Evolutionary conservation across 2,113 vertebrate species (phyloP).

Genomic region (Ctenodactylus gundi): DNA sequence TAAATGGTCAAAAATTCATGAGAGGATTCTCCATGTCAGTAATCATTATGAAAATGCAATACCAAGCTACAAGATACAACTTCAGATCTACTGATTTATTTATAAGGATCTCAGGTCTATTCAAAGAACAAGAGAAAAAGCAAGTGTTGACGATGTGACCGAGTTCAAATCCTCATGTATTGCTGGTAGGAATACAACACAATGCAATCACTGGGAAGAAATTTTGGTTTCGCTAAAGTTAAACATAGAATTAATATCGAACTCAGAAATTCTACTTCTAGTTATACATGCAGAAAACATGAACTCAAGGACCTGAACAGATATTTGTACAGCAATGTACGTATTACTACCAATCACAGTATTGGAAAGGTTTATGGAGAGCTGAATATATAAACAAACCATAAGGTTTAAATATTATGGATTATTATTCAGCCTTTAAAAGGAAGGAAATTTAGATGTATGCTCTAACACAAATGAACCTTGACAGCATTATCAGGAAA

Average conservation of each 20-base stretch:
- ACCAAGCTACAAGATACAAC: not conserved
- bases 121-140: too few species aligned
- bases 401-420: too few species aligned
- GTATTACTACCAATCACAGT: too few species aligned
- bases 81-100: not conserved
- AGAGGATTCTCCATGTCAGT: not conserved
- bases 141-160: not conserved
- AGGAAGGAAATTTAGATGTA: too few species aligned
- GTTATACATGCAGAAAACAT: not conserved
- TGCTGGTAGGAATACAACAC: not conserved
- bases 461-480: not conserved
- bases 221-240: not conserved
- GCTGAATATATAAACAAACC: too few species aligned
- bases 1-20: not conserved
- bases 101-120: too few species aligned
- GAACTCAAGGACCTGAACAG: not conserved
- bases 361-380: too few species aligned
- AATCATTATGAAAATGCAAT: not conserved
- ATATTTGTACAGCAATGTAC: not conserved
- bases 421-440: too few species aligned
- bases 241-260: not conserved
- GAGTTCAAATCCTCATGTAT: not conserved
- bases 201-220: not conserved
- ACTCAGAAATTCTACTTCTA: too few species aligned
- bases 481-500: not conserved